Conservation (phyloP, 2,888 invertebrate species). For the Julus scanicus region DNA sequence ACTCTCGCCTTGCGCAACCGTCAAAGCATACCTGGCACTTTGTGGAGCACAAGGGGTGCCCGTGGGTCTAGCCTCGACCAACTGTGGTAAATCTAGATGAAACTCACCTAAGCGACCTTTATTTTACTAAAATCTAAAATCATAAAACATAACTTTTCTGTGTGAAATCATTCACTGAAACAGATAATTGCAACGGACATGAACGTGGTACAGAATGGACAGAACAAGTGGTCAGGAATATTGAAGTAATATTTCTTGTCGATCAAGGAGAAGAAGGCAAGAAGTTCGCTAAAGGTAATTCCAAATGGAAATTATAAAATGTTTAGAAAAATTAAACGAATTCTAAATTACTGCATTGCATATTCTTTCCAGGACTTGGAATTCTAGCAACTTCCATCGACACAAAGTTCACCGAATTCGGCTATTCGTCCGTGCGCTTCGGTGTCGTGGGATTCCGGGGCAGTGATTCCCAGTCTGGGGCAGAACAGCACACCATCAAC, state of each 20-base stretch:
- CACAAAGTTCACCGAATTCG: slow-evolving; percentile 41
- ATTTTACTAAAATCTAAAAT: neutral
- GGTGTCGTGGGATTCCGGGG: slow-evolving; percentile 50
- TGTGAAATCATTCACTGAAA: neutral
- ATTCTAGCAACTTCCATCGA: slow-evolving; percentile 26
- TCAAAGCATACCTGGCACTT: slow-evolving; percentile 44
- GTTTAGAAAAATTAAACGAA: neutral
- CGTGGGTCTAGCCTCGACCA: neutral
- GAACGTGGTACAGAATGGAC: slow-evolving; percentile 23
- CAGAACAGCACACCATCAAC: neutral
- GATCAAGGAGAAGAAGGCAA: neutral
- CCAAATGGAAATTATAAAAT: neutral
- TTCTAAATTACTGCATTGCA: neutral
- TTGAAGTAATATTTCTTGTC: slow-evolving; percentile 47
- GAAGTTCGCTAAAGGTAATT: neutral
- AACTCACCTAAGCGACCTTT: neutral
- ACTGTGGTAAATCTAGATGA: neutral
- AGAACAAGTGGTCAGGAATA: neutral
- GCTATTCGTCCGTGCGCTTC: slow-evolving; percentile 1
- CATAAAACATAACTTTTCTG: neutral
- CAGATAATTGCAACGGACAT: neutral
- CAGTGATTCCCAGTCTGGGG: neutral
- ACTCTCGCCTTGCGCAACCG: neutral
- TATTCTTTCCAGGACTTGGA: neutral
- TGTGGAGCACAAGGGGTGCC: neutral